Conservation (phyloP, 2,113 vertebrate species). For the Meriones unguiculatus region DNA sequence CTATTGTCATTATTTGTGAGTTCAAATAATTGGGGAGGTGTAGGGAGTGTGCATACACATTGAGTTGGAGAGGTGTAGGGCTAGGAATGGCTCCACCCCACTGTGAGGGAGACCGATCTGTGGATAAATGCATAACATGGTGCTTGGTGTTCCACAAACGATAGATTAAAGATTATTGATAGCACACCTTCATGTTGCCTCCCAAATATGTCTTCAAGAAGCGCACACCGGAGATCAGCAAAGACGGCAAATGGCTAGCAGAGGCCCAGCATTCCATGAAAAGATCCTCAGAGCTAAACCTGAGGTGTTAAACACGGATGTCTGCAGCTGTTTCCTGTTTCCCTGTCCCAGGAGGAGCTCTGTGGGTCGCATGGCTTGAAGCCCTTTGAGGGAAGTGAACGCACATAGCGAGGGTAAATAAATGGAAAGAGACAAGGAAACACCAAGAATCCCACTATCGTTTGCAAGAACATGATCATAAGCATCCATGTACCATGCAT, state of each 20-base stretch:
- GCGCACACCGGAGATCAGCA: background rate
- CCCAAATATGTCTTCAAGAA: background rate
- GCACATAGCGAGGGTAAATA: background rate
- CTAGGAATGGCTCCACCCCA: background rate
- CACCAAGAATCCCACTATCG: background rate
- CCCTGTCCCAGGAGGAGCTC: background rate
- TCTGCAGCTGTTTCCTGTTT: background rate
- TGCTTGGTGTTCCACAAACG: background rate
- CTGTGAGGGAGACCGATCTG: background rate
- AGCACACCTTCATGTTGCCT: background rate
- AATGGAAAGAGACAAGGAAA: background rate
- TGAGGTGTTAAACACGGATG: background rate
- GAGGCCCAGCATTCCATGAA: background rate
- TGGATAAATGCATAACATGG: background rate
- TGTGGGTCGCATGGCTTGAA: background rate
- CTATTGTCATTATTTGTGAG: fast-evolving
- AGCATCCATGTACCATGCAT: fast-evolving
- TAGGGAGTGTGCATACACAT: background rate
- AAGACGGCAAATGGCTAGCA: background rate
- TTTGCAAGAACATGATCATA: background rate
- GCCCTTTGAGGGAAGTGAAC: background rate
- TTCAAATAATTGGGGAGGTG: background rate
- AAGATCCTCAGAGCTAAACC: background rate
- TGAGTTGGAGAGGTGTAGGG: too few species aligned
- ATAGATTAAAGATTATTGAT: background rate